These are phyloP conservation scores for Aricia agestis DNA, from an alignment of 1,140 invertebrate genomes.

Conservation along the genomic window DNA sequence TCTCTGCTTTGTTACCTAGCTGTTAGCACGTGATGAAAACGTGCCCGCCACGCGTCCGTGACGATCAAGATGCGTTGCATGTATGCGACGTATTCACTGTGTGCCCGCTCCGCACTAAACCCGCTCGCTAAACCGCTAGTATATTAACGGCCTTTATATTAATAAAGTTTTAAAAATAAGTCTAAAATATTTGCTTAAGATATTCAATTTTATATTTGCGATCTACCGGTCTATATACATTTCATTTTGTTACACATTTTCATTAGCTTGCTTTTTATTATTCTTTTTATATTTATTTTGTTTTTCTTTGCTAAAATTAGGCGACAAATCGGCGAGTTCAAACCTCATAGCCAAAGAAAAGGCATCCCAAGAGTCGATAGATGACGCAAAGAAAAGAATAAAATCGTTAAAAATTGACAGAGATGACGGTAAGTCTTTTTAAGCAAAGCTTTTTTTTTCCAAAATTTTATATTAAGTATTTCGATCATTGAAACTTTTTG, in stretches of 20 bases:
- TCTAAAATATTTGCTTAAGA: too few species aligned
- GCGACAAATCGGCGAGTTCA: constrained; percentile 52
- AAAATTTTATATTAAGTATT: constrained; percentile 14
- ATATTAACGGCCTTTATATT: too few species aligned
- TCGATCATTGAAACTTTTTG: constrained; percentile 12
- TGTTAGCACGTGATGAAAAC: too few species aligned
- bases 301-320: constrained; percentile 32
- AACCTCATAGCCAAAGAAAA: constrained; percentile 53
- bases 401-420: constrained; percentile 68
- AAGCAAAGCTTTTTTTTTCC: constrained; percentile 19
- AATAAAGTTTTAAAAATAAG: too few species aligned
- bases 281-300: constrained; percentile 28
- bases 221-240: neutral
- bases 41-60: too few species aligned
- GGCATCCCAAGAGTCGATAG: constrained; percentile 58
- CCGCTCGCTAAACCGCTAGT: too few species aligned
- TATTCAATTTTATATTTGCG: too few species aligned
- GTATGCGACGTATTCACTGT: too few species aligned
- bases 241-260: constrained; percentile 14
- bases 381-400: constrained; percentile 63
- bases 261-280: constrained; percentile 23
- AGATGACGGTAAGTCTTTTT: constrained; percentile 63
- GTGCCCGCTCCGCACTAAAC: too few species aligned
- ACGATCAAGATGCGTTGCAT: too few species aligned
- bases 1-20: too few species aligned